phyloP scores from a whole-genome alignment of 1,140 invertebrate species.

The Ectropis grisescens region DNA sequence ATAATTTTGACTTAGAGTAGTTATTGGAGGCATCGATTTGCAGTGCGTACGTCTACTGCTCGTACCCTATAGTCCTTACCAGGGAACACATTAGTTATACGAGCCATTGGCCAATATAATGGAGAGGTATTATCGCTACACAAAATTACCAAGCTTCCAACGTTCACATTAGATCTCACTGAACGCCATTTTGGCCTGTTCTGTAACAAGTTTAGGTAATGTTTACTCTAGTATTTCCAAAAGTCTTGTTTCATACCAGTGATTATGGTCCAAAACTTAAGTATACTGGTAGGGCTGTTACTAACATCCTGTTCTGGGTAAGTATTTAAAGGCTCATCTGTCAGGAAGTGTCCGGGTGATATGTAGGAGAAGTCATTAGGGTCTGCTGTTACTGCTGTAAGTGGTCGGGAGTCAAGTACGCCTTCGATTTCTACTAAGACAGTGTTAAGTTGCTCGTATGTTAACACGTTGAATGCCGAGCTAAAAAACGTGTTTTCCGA shows the following conservation, averaged over 20 bases:
- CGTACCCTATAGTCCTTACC: no score
- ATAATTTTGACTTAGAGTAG: no score
- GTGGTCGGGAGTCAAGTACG: conserved; percentile 39
- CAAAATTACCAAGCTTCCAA: conserved; percentile 24
- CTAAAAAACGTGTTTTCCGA: no score
- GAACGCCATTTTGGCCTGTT: conserved; percentile 18
- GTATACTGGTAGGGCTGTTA: conserved; percentile 1
- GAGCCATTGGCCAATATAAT: no score
- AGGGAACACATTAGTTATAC: no score
- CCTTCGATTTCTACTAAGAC: conserved; percentile 8
- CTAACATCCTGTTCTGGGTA: conserved; percentile 6
- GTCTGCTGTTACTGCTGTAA: conserved; percentile 30
- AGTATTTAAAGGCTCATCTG: neutral
- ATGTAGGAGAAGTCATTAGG: conserved; percentile 1
- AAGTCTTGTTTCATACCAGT: conserved; percentile 11
- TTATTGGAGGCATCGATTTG: no score
- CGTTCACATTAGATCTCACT: conserved; percentile 6
- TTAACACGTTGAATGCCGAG: conserved; percentile 40
- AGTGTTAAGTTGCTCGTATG: conserved; percentile 38
- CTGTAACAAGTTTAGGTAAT: conserved; percentile 20
- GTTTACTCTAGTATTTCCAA: conserved; percentile 20
- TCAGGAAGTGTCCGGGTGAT: neutral
- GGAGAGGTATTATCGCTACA: no score
- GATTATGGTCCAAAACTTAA: conserved; percentile 6
- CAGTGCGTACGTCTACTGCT: no score